Conservation (phyloP, 2,888 invertebrate genomes). For the Drosophila nr. perissopoda region DNA sequence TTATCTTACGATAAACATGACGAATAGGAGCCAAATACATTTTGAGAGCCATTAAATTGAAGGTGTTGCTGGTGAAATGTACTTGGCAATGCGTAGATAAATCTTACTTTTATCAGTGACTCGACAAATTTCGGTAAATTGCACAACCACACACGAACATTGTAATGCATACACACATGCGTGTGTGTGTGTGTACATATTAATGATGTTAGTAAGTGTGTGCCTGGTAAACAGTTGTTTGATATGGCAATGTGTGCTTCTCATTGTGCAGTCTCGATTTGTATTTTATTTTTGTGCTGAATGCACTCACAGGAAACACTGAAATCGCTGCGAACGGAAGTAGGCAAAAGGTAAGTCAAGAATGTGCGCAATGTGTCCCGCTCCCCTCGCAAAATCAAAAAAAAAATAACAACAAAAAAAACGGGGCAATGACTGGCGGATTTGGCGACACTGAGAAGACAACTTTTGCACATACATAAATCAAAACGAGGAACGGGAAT, state of each 20-base stretch:
- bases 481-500: conserved; percentile 39
- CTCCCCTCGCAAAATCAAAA: conserved; percentile 28
- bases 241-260: conserved; percentile 13
- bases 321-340: conserved; percentile 55
- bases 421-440: conserved; percentile 75
- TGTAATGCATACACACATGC: background rate
- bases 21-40: conserved; percentile 39
- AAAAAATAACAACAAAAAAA: conserved; percentile 23
- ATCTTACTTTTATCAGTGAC: conserved; percentile 11
- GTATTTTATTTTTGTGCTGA: conserved; percentile 10
- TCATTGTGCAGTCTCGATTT: conserved; percentile 18
- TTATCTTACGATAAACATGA: conserved; percentile 42
- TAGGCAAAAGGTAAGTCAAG: conserved; percentile 53
- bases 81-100: conserved; percentile 10
- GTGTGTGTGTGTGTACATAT: too few species aligned
- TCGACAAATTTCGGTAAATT: background rate
- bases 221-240: background rate
- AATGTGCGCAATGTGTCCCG: conserved; percentile 18
- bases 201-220: background rate
- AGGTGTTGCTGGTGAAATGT: conserved; percentile 7
- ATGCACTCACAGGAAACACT: conserved; percentile 38
- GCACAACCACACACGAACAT: background rate
- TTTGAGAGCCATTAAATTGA: conserved; percentile 26
- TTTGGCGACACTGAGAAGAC: conserved; percentile 53
- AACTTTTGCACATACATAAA: conserved; percentile 71